These are phyloP conservation scores for Isotomurus palustris DNA, from an alignment of 2,888 invertebrate genomes.

Conservation along the genomic window DNA sequence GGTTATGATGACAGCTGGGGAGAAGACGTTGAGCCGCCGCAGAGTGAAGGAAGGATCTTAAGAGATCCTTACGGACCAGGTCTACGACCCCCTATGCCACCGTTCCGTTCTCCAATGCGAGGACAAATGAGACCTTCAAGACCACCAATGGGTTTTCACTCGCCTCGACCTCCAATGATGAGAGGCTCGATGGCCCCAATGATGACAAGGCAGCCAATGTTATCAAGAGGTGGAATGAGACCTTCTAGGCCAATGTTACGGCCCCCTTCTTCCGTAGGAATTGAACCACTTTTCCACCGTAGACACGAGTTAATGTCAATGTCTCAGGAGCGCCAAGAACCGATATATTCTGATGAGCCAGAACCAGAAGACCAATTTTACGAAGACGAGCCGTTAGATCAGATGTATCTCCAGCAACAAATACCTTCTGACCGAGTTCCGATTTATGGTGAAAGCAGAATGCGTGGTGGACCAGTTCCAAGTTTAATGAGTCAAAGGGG, in stretches of 20 bases:
- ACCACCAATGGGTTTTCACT: too few relatives aligned
- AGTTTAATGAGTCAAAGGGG: too few relatives aligned
- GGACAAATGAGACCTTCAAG: not conserved
- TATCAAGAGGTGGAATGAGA: too few relatives aligned
- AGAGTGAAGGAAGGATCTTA: not conserved
- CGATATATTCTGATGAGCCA: not conserved
- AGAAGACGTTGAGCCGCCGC: too few relatives aligned
- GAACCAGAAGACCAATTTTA: not conserved
- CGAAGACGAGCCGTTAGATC: too few relatives aligned
- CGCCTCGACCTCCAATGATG: not conserved
- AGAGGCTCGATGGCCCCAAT: not conserved
- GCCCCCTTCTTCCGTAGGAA: not conserved
- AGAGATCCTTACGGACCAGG: slow-evolving; percentile 1
- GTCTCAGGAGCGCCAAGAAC: not conserved
- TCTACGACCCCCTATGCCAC: not conserved
- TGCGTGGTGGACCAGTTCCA: too few relatives aligned
- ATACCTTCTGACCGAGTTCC: too few relatives aligned
- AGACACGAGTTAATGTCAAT: not conserved
- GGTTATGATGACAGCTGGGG: too few relatives aligned
- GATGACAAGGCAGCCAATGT: too few relatives aligned
- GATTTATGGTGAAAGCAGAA: too few relatives aligned
- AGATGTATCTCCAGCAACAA: too few relatives aligned
- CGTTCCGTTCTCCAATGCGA: not conserved
- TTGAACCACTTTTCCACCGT: not conserved
- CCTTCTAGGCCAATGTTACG: too few relatives aligned